These are phyloP conservation scores for Lacanobia oleracea DNA, from an alignment of 2,888 invertebrate species.

Conservation along the genomic window DNA sequence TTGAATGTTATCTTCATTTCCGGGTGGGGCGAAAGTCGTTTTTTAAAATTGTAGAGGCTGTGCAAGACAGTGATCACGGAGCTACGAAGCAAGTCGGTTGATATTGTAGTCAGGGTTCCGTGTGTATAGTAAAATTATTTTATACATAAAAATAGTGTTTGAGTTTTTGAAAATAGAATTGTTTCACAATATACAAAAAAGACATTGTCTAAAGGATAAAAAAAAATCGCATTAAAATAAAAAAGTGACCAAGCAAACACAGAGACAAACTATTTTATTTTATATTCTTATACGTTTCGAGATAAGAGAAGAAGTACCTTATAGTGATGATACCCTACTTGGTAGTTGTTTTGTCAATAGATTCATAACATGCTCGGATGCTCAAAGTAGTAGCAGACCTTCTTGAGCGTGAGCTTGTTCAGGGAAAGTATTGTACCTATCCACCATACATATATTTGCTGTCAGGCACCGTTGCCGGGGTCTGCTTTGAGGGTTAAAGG, in stretches of 20 bases:
- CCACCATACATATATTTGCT: neutral
- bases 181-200: too few relatives aligned
- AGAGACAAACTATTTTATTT: conserved; percentile 1
- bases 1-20: too few relatives aligned
- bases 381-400: neutral
- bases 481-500: neutral
- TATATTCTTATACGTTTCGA: neutral
- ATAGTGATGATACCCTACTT: neutral
- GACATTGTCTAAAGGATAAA: neutral
- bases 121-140: too few relatives aligned
- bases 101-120: too few relatives aligned
- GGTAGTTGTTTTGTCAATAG: neutral
- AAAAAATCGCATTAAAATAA: too few relatives aligned
- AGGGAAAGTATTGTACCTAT: neutral
- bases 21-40: too few relatives aligned
- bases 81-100: too few relatives aligned
- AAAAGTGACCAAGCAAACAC: neutral
- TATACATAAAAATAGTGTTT: too few relatives aligned
- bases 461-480: neutral
- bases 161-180: too few relatives aligned
- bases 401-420: neutral
- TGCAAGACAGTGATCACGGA: too few relatives aligned
- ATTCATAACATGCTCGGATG: conserved; percentile 10
- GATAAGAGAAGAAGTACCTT: neutral
- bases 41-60: too few relatives aligned